phyloP scores from a whole-genome alignment of 2,888 invertebrate genomes.

The Rhingia campestris region DNA sequence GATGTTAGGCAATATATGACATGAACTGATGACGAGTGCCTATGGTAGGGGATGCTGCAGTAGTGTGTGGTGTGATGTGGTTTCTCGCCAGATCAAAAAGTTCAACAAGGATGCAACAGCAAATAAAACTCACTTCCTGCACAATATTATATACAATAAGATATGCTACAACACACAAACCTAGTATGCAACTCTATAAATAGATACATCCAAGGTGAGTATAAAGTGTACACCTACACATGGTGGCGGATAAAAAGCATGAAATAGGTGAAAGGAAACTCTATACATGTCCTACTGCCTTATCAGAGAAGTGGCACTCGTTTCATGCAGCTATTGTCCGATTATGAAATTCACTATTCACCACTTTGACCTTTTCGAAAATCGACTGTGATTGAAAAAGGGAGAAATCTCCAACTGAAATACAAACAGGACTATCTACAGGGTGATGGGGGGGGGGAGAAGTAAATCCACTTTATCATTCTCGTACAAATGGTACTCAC shows the following conservation, averaged over 20 bases:
- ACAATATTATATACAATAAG: conserved; percentile 15
- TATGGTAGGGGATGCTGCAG: not conserved
- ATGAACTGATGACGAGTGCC: not conserved
- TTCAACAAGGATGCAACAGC: conserved; percentile 62
- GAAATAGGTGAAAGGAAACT: conserved; percentile 23
- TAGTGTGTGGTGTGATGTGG: conserved; percentile 12
- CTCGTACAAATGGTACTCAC: conserved; percentile 58
- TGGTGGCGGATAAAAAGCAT: conserved; percentile 3
- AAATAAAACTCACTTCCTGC: conserved; percentile 38
- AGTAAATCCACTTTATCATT: conserved; percentile 11
- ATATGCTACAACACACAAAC: conserved; percentile 42
- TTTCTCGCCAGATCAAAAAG: conserved; percentile 43
- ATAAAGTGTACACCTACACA: conserved; percentile 13
- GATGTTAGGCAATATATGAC: conserved; percentile 4
- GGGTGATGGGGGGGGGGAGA: not conserved
- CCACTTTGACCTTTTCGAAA: conserved; percentile 11
- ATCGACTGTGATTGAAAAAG: not conserved
- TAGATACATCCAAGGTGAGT: conserved; percentile 60
- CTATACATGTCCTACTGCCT: conserved; percentile 8
- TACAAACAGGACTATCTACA: not conserved
- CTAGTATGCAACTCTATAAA: conserved; percentile 53
- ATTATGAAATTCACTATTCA: conserved; percentile 22
- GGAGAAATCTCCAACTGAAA: not conserved
- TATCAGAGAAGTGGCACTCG: conserved; percentile 2
- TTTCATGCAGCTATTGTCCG: conserved; percentile 23